Evolutionary conservation across 2,797 vertebrate genomes (phyloP).

Genomic region (Botia almorhae): DNA sequence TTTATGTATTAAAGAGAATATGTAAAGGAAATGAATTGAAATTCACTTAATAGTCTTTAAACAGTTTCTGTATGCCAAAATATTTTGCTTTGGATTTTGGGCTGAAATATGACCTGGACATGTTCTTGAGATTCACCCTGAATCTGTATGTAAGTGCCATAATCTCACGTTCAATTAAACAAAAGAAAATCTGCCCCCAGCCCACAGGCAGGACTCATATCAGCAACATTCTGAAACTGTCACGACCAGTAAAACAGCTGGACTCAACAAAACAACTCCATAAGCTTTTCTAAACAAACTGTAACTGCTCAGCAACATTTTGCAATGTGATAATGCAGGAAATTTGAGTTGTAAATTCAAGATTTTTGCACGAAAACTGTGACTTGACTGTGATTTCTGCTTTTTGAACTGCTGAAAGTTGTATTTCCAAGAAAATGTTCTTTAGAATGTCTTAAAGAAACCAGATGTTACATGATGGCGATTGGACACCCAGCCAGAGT

Average conservation of each 20-base stretch:
- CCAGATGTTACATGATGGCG: constrained; percentile 21
- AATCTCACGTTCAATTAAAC: constrained; percentile 27
- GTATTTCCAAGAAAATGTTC: constrained; percentile 37
- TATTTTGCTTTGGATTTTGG: background rate
- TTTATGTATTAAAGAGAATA: background rate
- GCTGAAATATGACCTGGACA: background rate
- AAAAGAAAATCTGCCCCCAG: constrained; percentile 27
- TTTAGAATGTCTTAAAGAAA: constrained; percentile 42
- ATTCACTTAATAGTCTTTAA: background rate
- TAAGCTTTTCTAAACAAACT: constrained; percentile 17
- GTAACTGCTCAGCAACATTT: constrained; percentile 6
- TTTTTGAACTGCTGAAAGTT: constrained; percentile 31
- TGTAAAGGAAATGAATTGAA: background rate
- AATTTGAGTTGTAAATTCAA: constrained; percentile 39
- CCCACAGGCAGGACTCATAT: constrained; percentile 13
- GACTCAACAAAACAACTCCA: background rate
- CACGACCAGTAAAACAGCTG: constrained; percentile 16
- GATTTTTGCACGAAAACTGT: constrained; percentile 55
- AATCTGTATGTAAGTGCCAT: constrained; percentile 56
- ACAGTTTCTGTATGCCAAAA: background rate
- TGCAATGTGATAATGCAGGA: constrained; percentile 32
- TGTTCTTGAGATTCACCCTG: constrained; percentile 11
- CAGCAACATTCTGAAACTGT: background rate
- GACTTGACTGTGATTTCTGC: constrained; percentile 49
- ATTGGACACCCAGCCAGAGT: constrained; percentile 5